Conservation (phyloP, 2,113 vertebrate species). For the Sialia sialis region DNA sequence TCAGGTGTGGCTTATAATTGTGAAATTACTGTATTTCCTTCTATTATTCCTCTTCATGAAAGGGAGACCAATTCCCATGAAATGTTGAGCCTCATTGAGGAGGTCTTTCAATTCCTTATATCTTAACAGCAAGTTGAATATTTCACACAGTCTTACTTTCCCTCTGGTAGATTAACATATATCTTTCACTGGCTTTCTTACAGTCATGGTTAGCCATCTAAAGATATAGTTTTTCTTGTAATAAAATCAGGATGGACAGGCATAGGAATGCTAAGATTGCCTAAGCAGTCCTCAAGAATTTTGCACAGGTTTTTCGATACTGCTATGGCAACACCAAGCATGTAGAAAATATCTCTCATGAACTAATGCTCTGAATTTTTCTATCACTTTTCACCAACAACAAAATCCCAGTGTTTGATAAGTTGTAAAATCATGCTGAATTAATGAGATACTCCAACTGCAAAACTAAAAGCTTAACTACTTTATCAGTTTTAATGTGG, state of each 20-base stretch:
- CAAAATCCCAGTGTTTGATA: background rate
- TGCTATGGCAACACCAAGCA: background rate
- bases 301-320: background rate
- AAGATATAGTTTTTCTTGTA: background rate
- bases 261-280: background rate
- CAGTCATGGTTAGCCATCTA: background rate
- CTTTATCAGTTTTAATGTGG: background rate
- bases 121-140: background rate
- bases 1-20: too few relatives aligned
- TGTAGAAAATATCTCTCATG: background rate
- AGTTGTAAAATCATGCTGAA: background rate
- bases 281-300: background rate
- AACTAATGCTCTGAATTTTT: background rate
- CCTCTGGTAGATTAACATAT: background rate
- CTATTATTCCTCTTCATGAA: background rate
- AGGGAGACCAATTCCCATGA: background rate
- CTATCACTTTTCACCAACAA: background rate
- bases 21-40: too few relatives aligned
- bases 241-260: background rate
- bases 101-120: background rate
- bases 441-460: background rate
- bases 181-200: background rate
- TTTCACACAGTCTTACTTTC: background rate
- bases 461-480: background rate
- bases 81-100: background rate